A percentile compares a stretch with the other conserved stretches of the same genome.
Evolutionary conservation across 2,113 vertebrate genomes (phyloP).

Genomic region (Danionella cerebrum): DNA sequence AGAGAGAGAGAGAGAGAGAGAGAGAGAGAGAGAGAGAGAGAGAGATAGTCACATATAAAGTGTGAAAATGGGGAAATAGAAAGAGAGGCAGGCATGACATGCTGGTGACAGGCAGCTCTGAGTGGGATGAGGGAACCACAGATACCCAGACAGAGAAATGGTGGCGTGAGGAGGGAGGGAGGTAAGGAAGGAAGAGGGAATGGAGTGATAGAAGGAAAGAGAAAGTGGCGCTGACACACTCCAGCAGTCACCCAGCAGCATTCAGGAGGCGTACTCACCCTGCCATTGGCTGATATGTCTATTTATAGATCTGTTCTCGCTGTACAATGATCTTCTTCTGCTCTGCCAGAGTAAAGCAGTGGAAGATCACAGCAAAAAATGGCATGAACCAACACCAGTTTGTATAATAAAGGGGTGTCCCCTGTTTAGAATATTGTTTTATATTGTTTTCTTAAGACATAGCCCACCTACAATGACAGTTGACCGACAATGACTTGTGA

Average conservation of each 20-base stretch:
- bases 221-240: constrained; percentile 36
- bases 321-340: constrained; percentile 41
- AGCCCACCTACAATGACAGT: too few relatives aligned
- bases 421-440: too few relatives aligned
- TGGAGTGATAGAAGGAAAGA: constrained; percentile 38
- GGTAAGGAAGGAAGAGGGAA: constrained; percentile 24
- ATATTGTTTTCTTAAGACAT: too few relatives aligned
- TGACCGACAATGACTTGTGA: too few relatives aligned
- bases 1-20: not conserved
- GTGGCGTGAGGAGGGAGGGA: not conserved
- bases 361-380: constrained; percentile 17
- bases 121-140: constrained; percentile 5
- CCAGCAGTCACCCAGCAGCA: constrained; percentile 40
- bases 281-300: constrained; percentile 62
- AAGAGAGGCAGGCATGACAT: not conserved
- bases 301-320: constrained; percentile 60
- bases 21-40: not conserved
- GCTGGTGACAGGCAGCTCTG: constrained; percentile 26
- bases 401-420: too few relatives aligned
- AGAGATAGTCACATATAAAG: too few relatives aligned
- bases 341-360: constrained; percentile 28
- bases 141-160: constrained; percentile 28
- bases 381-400: constrained; percentile 10
- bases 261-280: constrained; percentile 54
- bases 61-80: too few relatives aligned